Conservation (phyloP, 2,888 invertebrate species). For the Yponomeuta malinellus region DNA sequence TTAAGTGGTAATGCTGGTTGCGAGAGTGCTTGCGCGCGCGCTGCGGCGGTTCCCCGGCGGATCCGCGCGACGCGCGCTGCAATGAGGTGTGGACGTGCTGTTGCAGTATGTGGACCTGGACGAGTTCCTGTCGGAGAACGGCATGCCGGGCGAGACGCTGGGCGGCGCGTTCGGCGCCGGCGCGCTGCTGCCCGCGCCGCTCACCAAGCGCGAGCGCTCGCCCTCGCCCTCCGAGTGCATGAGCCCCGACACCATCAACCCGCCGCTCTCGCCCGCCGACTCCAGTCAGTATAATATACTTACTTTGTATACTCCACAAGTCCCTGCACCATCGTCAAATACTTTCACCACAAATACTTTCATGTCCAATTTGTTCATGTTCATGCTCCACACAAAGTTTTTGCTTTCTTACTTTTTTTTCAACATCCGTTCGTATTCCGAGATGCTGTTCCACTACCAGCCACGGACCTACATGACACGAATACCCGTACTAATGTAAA, state of each 20-base stretch:
- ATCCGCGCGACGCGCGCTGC: constrained; percentile 26
- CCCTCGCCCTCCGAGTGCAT: constrained; percentile 92
- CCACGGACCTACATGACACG: too few relatives aligned
- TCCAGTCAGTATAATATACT: constrained; percentile 81
- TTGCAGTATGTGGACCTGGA: constrained; percentile 96
- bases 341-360: too few relatives aligned
- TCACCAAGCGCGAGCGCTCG: constrained; percentile 90
- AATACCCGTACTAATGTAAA: too few relatives aligned
- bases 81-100: constrained; percentile 41
- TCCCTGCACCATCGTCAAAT: too few relatives aligned
- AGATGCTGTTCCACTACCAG: too few relatives aligned
- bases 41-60: constrained; percentile 26
- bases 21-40: constrained; percentile 15
- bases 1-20: constrained; percentile 18
- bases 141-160: constrained; percentile 89
- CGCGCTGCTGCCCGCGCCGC: constrained; percentile 77
- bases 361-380: too few relatives aligned
- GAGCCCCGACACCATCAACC: constrained; percentile 92
- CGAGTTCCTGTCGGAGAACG: constrained; percentile 97
- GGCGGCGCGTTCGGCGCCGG: constrained; percentile 78
- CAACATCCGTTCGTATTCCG: too few relatives aligned
- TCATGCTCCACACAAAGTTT: too few relatives aligned
- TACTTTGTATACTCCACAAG: too few relatives aligned
- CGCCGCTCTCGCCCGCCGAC: constrained; percentile 92
- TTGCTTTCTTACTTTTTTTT: too few relatives aligned